Evolutionary conservation across 2,113 vertebrate genomes (phyloP), one percentile per base, ranked within the genome.

Genomic region (Oryzias melastigma): DNA sequence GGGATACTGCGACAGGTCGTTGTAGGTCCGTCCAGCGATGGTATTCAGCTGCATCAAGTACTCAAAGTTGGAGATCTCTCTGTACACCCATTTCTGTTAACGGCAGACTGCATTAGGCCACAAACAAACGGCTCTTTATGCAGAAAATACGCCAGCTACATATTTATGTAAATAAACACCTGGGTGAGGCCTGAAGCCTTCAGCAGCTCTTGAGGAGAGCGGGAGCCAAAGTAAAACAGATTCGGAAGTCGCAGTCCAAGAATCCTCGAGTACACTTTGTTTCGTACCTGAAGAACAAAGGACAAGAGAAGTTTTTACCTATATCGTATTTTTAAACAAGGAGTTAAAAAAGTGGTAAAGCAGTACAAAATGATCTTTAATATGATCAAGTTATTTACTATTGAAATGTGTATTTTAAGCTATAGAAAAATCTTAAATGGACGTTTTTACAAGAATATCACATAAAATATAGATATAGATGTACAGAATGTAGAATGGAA

Each of bases 11-110:
- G 97, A 98, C 59, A 99, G 89, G 90, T 98, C 97, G 0, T 97
- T 98, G 90, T 98, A 98, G 46, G 97, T 98, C 63, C 97, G 93
- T 0, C 97, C 97, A 0, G 97, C 91, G 0, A 99, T 98, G 19
- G 96, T 99, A 86, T 99, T 99, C 24, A 98, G 92, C 68, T 98
- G 95, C 96, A 98, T 99, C 73, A 99, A 90, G 84, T 99, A 99
- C 79, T 99, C 97, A 0, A 99, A 99, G 85, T 99, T 99, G 82
- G 96, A 98, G 74, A 99, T 98, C 80, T 99, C 95, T 80, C 95
- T 90, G 82, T 80, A 93, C 1, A 98, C 93, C 97, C 97, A 99
- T 97, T 96, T 98, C 97, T 99, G 86, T 52, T 68, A 18, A 74
- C 19, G 78, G 40, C 2, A 45, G 48, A 56, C 48, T 54, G 15